Percentiles rank a stretch among this genome's conserved stretches.
Conservation (phyloP, 2,113 vertebrate genomes). For the Brachyistius frenatus region DNA sequence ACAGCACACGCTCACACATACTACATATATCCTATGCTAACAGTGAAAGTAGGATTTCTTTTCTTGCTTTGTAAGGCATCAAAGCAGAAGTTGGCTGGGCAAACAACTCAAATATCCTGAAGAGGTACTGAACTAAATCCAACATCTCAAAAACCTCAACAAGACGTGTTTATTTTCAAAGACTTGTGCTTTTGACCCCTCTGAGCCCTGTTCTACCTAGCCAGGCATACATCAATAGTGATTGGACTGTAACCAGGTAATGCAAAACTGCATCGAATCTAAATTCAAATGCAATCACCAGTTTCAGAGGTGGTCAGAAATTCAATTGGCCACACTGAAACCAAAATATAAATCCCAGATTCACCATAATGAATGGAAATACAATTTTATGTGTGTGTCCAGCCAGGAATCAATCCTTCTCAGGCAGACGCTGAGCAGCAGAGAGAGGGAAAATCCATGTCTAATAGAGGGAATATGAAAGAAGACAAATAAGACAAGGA, state of each 20-base stretch:
- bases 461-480: conserved; percentile 42
- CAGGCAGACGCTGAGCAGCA: conserved; percentile 27
- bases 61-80: conserved; percentile 40
- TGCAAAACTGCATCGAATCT: conserved; percentile 33
- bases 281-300: conserved; percentile 44
- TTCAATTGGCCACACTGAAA: conserved; percentile 46
- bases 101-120: conserved; percentile 23
- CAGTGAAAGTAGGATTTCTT: conserved; percentile 35
- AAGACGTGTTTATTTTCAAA: conserved; percentile 16
- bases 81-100: conserved; percentile 34
- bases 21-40: conserved; percentile 34
- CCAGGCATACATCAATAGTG: not conserved
- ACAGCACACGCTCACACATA: conserved; percentile 20
- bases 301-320: conserved; percentile 55
- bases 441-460: conserved; percentile 19
- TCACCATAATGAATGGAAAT: conserved; percentile 49
- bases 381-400: conserved; percentile 7
- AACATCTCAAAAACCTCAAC: conserved; percentile 35
- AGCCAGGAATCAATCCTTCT: conserved; percentile 8
- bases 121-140: conserved; percentile 16
- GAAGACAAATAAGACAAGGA: conserved; percentile 42
- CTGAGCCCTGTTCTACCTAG: not conserved
- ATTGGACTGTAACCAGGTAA: conserved; percentile 42
- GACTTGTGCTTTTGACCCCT: conserved; percentile 23
- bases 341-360: conserved; percentile 39